Percentiles rank a stretch among this genome's conserved stretches.
phyloP scores from a whole-genome alignment of 2,888 invertebrate genomes.

The Theretra japonica region DNA sequence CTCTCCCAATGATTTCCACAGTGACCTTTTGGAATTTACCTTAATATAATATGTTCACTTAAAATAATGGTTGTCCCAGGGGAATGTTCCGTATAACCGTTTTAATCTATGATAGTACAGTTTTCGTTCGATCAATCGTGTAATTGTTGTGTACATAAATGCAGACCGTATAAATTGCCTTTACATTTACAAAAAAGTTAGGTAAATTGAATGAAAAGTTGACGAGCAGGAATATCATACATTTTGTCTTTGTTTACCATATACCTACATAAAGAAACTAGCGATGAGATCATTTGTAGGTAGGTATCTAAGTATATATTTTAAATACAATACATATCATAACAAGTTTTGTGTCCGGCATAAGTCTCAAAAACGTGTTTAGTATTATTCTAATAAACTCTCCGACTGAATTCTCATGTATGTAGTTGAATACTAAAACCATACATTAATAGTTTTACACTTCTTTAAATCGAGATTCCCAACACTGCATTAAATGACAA shows the following conservation, averaged over 20 bases:
- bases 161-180: background rate
- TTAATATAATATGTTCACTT: background rate
- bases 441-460: background rate
- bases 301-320: background rate
- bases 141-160: background rate
- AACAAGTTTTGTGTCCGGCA: conserved; percentile 14
- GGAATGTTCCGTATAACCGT: background rate
- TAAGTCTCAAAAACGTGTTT: background rate
- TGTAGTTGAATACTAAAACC: background rate
- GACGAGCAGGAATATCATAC: background rate
- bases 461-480: background rate
- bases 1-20: no score
- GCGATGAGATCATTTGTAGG: conserved; percentile 20
- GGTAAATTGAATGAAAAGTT: background rate
- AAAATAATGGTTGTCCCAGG: background rate
- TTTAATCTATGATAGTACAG: background rate
- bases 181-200: background rate
- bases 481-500: conserved; percentile 25
- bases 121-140: conserved; percentile 4
- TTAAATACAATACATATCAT: background rate
- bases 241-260: conserved; percentile 3
- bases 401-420: conserved; percentile 21
- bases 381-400: conserved; percentile 8
- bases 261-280: conserved; percentile 9
- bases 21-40: no score